Percentiles rank a stretch among this genome's conserved stretches.
These are phyloP conservation scores for Hoplias malabaricus DNA, from an alignment of 2,113 vertebrate species.

Conservation along the genomic window DNA sequence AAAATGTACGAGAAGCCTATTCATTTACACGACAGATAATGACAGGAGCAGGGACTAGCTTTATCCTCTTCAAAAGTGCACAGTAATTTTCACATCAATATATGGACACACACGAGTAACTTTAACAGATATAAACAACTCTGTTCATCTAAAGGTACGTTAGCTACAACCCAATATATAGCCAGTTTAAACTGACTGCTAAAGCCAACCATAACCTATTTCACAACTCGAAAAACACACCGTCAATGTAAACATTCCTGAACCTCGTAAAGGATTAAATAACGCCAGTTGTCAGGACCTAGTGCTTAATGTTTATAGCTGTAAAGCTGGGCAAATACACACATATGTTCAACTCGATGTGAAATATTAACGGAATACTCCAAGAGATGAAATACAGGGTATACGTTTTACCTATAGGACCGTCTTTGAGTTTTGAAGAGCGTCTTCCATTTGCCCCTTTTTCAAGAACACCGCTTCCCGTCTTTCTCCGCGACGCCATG, in stretches of 20 bases:
- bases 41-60: not conserved
- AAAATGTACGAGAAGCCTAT: not conserved
- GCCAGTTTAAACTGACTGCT: not conserved
- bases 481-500: conserved; percentile 74
- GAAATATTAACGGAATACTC: not conserved
- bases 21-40: not conserved
- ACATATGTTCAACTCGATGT: not conserved
- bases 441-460: conserved; percentile 70
- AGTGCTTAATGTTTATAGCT: not conserved
- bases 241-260: not conserved
- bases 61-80: not conserved
- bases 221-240: not conserved
- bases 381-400: not conserved
- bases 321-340: not conserved
- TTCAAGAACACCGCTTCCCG: conserved; percentile 60
- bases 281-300: not conserved
- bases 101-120: too few species aligned
- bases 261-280: not conserved
- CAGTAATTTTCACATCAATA: too few species aligned
- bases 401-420: conserved; percentile 69
- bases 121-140: too few species aligned
- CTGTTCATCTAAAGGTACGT: too few species aligned
- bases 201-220: not conserved
- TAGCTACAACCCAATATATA: not conserved
- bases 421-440: conserved; percentile 68